Conservation (phyloP, 2,113 vertebrate genomes). For the Grammomys dolichurus region DNA sequence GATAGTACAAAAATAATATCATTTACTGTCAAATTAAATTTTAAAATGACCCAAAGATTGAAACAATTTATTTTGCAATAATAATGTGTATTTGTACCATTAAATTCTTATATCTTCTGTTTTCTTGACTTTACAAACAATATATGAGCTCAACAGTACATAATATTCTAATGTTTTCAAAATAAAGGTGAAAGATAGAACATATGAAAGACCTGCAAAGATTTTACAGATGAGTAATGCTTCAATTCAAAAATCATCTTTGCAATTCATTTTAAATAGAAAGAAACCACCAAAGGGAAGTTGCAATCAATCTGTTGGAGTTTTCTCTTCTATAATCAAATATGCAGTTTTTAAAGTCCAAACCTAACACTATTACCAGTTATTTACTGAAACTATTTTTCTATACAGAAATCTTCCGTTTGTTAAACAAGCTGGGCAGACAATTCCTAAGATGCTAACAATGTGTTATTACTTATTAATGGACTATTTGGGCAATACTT, state of each 20-base stretch:
- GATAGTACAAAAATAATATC: neutral
- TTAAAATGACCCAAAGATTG: neutral
- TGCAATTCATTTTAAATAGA: constrained; percentile 30
- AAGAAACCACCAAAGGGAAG: constrained; percentile 36
- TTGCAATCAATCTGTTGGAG: neutral
- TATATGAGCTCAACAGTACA: neutral
- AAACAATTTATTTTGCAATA: constrained; percentile 28
- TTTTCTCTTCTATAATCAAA: constrained; percentile 7
- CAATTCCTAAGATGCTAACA: neutral
- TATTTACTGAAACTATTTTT: constrained; percentile 46
- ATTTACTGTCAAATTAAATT: constrained; percentile 49
- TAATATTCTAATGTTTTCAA: constrained; percentile 30
- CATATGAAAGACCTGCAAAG: neutral
- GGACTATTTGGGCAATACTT: neutral
- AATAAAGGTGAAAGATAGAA: neutral
- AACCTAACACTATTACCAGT: constrained; percentile 26
- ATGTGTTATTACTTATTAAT: neutral
- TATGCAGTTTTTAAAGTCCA: constrained; percentile 36
- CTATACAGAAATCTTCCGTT: neutral
- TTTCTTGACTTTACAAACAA: constrained; percentile 35
- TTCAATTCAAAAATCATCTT: constrained; percentile 56
- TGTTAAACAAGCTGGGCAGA: neutral
- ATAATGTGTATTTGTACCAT: constrained; percentile 28
- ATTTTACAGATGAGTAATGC: constrained; percentile 16
- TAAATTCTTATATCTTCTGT: constrained; percentile 21